Percentiles rank a stretch among this genome's conserved stretches.
phyloP scores from a whole-genome alignment of 2,888 invertebrate genomes.

The Lepidonotus clava region DNA sequence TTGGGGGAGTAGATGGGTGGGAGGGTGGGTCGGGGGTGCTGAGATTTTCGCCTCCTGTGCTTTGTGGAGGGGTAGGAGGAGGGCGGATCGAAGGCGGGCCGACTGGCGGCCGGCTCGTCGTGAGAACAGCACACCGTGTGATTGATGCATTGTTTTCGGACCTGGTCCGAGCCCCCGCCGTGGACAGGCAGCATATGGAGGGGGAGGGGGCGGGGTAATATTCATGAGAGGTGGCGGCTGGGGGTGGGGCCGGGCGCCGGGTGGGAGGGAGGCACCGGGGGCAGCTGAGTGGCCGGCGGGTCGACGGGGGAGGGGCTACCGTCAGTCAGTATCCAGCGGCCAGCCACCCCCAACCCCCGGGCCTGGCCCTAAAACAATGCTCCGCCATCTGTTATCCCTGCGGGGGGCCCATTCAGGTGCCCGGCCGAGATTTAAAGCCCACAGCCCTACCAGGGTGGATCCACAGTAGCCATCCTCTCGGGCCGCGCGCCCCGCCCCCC shows the following conservation, averaged over 20 bases:
- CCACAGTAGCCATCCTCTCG: background rate
- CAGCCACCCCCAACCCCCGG: slow-evolving; percentile 7
- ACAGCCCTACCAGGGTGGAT: background rate
- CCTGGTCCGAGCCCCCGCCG: background rate
- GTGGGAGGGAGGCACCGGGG: background rate
- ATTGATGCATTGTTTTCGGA: slow-evolving; percentile 38
- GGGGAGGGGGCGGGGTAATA: slow-evolving; percentile 31
- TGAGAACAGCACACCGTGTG: background rate
- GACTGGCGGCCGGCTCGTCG: too few relatives aligned
- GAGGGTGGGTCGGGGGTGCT: background rate
- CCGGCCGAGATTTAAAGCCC: background rate
- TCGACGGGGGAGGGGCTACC: slow-evolving; percentile 23
- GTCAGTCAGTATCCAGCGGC: background rate
- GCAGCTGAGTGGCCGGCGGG: background rate
- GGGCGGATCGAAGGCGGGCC: too few relatives aligned
- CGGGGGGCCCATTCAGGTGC: background rate
- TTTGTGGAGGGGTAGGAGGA: too few relatives aligned
- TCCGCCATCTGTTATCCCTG: slow-evolving; percentile 9
- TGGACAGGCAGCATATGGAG: slow-evolving; percentile 19
- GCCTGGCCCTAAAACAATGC: slow-evolving; percentile 30
- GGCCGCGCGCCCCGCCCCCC: background rate
- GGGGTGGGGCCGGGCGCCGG: slow-evolving; percentile 29
- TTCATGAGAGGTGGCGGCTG: slow-evolving; percentile 52
- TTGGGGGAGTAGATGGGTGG: background rate
- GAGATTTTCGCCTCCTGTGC: too few relatives aligned